A percentile compares a stretch with the other conserved stretches of the same genome.
phyloP scores from a whole-genome alignment of 2,888 invertebrate species.

The Schizotus pectinicornis region DNA sequence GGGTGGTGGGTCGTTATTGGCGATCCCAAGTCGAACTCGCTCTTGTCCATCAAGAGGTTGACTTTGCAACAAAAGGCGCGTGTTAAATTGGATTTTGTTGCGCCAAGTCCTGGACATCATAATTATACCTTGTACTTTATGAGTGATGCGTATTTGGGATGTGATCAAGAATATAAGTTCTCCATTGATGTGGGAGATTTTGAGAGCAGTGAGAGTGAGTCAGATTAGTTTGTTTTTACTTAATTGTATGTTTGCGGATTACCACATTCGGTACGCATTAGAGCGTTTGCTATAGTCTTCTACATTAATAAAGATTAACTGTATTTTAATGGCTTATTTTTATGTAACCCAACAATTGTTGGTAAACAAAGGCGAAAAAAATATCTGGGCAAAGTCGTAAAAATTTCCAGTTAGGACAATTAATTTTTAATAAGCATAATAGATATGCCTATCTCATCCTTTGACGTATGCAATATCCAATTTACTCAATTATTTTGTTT shows the following conservation, averaged over 20 bases:
- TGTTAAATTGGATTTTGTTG: conserved; percentile 89
- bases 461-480: no score
- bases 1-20: conserved; percentile 99
- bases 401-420: no score
- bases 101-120: conserved; percentile 86
- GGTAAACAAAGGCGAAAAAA: no score
- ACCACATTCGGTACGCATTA: neutral
- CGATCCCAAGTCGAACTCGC: conserved; percentile 90
- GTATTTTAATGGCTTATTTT: neutral
- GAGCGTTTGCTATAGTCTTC: neutral
- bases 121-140: conserved; percentile 97
- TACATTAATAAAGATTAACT: neutral
- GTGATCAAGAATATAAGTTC: conserved; percentile 99
- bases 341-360: neutral
- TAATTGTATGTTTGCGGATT: neutral
- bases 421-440: no score
- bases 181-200: conserved; percentile 81
- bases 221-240: conserved; percentile 58
- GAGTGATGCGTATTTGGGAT: conserved; percentile 99
- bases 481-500: no score
- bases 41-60: conserved; percentile 95
- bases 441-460: no score
- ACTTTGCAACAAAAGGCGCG: conserved; percentile 93
- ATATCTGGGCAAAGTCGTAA: no score
- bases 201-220: conserved; percentile 68